Percentiles rank a stretch among this genome's conserved stretches.
Evolutionary conservation across 1,140 invertebrate species (phyloP).

Genomic region (Batillaria attramentaria): DNA sequence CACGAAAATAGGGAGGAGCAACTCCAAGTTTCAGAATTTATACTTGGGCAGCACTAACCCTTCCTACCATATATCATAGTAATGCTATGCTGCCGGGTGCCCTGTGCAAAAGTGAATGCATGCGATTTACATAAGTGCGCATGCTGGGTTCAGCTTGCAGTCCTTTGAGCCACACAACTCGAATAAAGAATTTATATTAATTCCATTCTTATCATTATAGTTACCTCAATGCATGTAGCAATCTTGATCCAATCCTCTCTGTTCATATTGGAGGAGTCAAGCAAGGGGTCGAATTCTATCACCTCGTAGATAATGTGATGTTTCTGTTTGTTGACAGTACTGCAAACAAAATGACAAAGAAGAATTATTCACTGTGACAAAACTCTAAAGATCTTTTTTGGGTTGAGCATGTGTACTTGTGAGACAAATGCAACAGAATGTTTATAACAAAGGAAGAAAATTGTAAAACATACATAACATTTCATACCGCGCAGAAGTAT

Average conservation of each 20-base stretch:
- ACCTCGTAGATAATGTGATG: conserved; percentile 84
- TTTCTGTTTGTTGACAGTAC: conserved; percentile 72
- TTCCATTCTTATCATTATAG: conserved; percentile 13
- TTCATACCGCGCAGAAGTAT: too few species aligned
- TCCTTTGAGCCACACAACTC: not conserved
- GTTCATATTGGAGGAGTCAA: conserved; percentile 95
- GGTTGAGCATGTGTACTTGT: too few species aligned
- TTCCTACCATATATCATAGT: too few species aligned
- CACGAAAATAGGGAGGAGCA: not conserved
- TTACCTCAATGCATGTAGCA: conserved; percentile 89
- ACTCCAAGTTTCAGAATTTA: too few species aligned
- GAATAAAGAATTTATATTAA: conserved; percentile 15
- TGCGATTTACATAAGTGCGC: not conserved
- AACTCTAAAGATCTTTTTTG: too few species aligned
- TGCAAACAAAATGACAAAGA: too few species aligned
- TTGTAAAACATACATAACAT: too few species aligned
- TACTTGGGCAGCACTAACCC: too few species aligned
- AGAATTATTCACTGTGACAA: too few species aligned
- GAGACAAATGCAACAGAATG: too few species aligned
- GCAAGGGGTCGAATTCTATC: conserved; percentile 87
- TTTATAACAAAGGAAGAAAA: too few species aligned
- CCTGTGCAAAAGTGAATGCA: not conserved
- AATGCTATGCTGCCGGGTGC: not conserved
- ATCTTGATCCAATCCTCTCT: conserved; percentile 92
- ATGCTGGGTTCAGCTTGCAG: too few species aligned